Conservation (phyloP, 2,888 invertebrate genomes). For the Endotricha flammealis region DNA sequence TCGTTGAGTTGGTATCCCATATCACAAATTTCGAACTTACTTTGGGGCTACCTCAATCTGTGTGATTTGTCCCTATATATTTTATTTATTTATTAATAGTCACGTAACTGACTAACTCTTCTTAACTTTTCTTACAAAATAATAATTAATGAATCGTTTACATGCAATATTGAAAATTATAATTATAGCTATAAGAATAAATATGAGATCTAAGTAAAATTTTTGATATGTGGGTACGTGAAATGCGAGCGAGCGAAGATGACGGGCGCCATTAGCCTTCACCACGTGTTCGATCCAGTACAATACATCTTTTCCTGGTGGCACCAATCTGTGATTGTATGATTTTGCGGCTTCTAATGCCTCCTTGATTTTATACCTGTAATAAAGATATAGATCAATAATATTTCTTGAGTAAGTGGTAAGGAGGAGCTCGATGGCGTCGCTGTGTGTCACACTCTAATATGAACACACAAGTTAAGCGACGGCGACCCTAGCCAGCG, state of each 20-base stretch:
- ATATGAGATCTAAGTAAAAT: conserved; percentile 33
- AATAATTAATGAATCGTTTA: not conserved
- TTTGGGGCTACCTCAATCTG: too few species aligned
- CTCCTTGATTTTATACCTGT: conserved; percentile 26
- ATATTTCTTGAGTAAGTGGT: too few species aligned
- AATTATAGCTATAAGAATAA: conserved; percentile 5
- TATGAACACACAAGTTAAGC: too few species aligned
- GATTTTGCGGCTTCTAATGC: conserved; percentile 25
- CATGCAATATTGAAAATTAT: not conserved
- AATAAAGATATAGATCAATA: too few species aligned
- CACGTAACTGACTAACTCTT: too few species aligned
- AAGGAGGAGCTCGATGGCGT: too few species aligned
- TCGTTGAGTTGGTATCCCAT: too few species aligned
- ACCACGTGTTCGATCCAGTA: conserved; percentile 82
- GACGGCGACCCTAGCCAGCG: too few species aligned
- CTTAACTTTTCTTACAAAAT: not conserved
- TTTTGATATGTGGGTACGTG: conserved; percentile 28
- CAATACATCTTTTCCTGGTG: conserved; percentile 75
- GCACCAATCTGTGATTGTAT: conserved; percentile 55
- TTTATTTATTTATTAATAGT: too few species aligned
- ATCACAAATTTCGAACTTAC: too few species aligned
- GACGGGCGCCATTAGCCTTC: conserved; percentile 69
- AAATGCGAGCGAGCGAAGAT: conserved; percentile 39
- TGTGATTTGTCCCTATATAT: too few species aligned
- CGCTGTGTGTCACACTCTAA: too few species aligned